Evolutionary conservation across 2,113 vertebrate genomes (phyloP).

Genomic region (Cyanoderma ruficeps): DNA sequence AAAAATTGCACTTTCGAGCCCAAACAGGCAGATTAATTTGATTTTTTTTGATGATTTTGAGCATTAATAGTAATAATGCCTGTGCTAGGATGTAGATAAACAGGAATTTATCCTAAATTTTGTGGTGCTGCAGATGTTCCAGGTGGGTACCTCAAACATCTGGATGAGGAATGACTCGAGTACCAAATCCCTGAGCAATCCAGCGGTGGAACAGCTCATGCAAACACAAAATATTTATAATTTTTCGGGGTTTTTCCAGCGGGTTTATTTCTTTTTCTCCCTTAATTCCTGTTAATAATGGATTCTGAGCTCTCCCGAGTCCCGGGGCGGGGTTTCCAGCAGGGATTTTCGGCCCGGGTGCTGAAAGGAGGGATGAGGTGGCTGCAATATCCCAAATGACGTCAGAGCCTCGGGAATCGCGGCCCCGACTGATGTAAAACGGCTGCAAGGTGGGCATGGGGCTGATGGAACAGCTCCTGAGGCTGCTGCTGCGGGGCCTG

Average conservation of each 20-base stretch:
- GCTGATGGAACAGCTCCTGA: neutral
- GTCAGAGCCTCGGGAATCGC: neutral
- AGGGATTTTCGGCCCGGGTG: neutral
- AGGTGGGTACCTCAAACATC: neutral
- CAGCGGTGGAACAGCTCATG: fast-evolving
- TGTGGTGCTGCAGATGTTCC: neutral
- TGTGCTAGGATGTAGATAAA: neutral
- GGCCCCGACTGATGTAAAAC: neutral
- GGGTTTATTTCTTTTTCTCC: fast-evolving
- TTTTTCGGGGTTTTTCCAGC: fast-evolving
- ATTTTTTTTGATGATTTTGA: neutral
- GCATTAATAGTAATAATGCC: neutral
- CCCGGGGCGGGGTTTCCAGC: neutral
- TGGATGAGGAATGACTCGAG: neutral
- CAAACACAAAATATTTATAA: fast-evolving
- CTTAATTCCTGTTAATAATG: neutral
- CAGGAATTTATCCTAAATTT: fast-evolving
- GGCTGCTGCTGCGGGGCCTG: neutral
- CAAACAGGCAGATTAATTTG: neutral
- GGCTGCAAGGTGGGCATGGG: neutral
- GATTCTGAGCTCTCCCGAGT: fast-evolving
- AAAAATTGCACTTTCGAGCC: neutral
- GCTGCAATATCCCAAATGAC: neutral
- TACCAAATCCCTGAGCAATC: too few relatives aligned
- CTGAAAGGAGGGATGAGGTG: neutral